A percentile compares a stretch with the other conserved stretches of the same genome.
These are phyloP conservation scores for Holocentrus rufus DNA, from an alignment of 2,797 vertebrate genomes.

Conservation along the genomic window DNA sequence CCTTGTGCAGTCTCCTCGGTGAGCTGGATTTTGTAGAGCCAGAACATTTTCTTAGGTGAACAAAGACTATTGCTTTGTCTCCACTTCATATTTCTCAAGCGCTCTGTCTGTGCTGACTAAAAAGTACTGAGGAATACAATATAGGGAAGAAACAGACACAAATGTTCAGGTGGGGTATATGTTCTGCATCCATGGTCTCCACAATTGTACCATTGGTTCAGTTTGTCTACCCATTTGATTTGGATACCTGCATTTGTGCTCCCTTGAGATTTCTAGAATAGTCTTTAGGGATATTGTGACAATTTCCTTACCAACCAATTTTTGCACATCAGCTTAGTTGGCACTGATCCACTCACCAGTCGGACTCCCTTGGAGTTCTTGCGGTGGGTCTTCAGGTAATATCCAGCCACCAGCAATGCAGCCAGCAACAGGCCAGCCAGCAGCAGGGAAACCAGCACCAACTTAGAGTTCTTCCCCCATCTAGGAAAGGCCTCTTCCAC, in stretches of 20 bases:
- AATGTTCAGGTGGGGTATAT: background rate
- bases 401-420: slow-evolving; percentile 84
- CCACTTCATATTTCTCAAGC: too few species aligned
- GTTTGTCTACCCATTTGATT: background rate
- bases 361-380: slow-evolving; percentile 88
- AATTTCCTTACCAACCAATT: background rate
- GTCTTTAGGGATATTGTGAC: background rate
- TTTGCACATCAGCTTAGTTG: background rate
- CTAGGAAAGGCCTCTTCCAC: slow-evolving; percentile 71
- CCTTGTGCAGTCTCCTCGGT: slow-evolving; percentile 24
- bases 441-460: slow-evolving; percentile 90
- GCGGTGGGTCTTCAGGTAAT: slow-evolving; percentile 87
- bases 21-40: background rate
- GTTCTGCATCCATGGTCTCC: background rate
- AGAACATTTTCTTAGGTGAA: background rate
- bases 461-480: slow-evolving; percentile 79
- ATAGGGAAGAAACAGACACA: background rate
- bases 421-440: slow-evolving; percentile 89
- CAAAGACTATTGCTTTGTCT: background rate
- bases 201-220: background rate
- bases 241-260: background rate
- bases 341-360: slow-evolving; percentile 86
- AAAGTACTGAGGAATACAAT: background rate
- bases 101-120: background rate
- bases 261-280: background rate